phyloP scores from a whole-genome alignment of 2,113 vertebrate species.

The Paradoxurus hermaphroditus region DNA sequence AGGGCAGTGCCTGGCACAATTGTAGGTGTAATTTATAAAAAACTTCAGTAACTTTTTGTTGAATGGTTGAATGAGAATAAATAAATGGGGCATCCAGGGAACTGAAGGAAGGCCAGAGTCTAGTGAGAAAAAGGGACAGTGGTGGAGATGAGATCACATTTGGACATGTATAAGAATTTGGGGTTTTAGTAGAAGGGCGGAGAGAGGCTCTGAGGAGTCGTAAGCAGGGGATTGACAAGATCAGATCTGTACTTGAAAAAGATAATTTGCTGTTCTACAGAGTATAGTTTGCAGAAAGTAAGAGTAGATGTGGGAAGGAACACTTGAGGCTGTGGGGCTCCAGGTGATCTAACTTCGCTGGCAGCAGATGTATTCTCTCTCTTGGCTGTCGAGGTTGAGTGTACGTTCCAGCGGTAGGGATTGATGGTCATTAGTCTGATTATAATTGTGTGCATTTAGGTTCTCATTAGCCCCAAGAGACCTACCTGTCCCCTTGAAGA shows the following conservation, averaged over 20 bases:
- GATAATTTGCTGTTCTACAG: neutral
- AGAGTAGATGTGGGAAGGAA: neutral
- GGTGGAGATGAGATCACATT: neutral
- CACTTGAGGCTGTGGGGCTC: neutral
- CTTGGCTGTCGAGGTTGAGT: neutral
- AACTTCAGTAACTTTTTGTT: neutral
- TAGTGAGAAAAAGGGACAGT: neutral
- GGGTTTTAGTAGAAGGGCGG: neutral
- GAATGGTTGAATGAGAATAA: neutral
- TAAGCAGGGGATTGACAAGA: neutral
- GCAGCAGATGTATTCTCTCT: neutral
- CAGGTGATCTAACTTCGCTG: neutral
- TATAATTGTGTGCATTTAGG: conserved; percentile 14
- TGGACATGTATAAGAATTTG: neutral
- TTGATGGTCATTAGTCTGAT: neutral
- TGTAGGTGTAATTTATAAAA: neutral
- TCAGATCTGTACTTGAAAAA: neutral
- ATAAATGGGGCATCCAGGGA: neutral
- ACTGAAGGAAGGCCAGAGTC: neutral
- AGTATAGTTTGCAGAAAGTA: neutral
- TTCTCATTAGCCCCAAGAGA: conserved; percentile 40
- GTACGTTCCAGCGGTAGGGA: neutral
- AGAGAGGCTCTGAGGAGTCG: neutral
- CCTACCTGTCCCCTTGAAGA: conserved; percentile 45
- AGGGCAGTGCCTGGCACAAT: neutral